These are phyloP conservation scores for Ferrisia virgata DNA, from an alignment of 2,888 invertebrate genomes.

Conservation along the genomic window DNA sequence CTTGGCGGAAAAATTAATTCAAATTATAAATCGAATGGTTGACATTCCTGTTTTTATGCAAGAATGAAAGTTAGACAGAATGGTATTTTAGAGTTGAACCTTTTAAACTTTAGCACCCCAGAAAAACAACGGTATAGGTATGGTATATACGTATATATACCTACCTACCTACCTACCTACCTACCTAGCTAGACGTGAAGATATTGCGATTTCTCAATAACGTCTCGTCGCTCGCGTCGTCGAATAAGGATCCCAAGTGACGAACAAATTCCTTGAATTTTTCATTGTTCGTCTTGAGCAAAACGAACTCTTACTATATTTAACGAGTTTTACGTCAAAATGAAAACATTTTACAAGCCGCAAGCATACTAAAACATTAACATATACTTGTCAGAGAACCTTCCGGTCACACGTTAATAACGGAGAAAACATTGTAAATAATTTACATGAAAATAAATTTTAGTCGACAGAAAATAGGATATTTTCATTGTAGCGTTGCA, in stretches of 20 bases:
- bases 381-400: conserved; percentile 7
- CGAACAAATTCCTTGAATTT: neutral
- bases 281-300: conserved; percentile 14
- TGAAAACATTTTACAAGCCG: conserved; percentile 27
- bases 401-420: conserved; percentile 31
- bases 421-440: conserved; percentile 16
- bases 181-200: neutral
- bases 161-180: no score
- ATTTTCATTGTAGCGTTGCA: neutral
- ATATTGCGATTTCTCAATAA: neutral
- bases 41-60: neutral
- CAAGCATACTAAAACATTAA: conserved; percentile 16
- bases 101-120: neutral
- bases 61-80: neutral
- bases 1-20: neutral
- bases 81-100: neutral
- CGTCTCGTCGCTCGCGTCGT: no score
- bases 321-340: conserved; percentile 29
- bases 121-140: neutral
- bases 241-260: neutral
- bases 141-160: neutral
- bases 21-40: neutral
- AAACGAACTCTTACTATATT: neutral
- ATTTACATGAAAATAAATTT: conserved; percentile 34
- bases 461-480: conserved; percentile 32